phyloP scores from a whole-genome alignment of 2,113 vertebrate species.

The Vombatus ursinus region DNA sequence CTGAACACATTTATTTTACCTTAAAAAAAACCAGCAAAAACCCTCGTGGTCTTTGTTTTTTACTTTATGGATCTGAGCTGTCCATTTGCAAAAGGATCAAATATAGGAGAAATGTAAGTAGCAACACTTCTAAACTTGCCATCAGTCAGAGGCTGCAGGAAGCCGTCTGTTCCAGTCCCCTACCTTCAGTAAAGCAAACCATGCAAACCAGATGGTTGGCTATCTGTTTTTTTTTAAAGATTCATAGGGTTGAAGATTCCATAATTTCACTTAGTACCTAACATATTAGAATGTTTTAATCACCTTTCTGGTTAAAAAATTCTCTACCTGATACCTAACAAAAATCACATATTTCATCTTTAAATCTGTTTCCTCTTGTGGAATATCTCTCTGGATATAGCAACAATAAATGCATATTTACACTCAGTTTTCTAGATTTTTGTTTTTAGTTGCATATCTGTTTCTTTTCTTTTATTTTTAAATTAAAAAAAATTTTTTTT shows the following conservation, averaged over 20 bases:
- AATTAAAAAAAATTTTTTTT: too few species aligned
- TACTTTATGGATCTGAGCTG: neutral
- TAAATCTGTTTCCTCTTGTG: neutral
- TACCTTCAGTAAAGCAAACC: neutral
- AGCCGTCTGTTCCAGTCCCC: neutral
- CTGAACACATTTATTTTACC: too few species aligned
- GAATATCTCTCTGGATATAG: neutral
- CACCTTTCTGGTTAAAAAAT: neutral
- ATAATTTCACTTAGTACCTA: neutral
- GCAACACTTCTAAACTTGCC: neutral
- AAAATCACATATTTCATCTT: neutral
- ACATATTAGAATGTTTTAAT: neutral
- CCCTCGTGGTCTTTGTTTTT: neutral
- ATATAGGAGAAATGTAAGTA: neutral
- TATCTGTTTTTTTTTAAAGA: neutral
- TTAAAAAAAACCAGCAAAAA: accelerated
- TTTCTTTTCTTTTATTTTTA: neutral
- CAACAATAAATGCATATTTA: neutral
- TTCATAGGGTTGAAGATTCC: neutral
- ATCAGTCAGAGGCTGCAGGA: neutral
- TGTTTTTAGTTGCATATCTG: neutral
- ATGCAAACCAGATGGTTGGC: neutral
- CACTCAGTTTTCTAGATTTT: neutral
- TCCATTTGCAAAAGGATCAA: neutral
- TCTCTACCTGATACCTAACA: neutral